A percentile compares a stretch with the other conserved stretches of the same genome.
Evolutionary conservation across 2,888 invertebrate species (phyloP).

Genomic region (Steinernema hermaphroditum): DNA sequence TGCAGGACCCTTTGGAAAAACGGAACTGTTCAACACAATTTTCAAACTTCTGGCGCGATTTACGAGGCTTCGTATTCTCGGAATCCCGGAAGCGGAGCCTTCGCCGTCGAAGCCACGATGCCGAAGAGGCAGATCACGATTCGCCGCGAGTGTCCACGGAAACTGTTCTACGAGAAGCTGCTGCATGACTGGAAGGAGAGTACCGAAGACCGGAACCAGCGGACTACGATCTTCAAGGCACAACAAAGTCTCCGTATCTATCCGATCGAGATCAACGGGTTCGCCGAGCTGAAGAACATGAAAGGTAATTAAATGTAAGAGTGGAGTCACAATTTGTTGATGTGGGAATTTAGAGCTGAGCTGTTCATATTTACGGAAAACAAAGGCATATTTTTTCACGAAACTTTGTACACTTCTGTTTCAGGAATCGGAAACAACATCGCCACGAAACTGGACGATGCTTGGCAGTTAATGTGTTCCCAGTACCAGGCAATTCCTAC

Average conservation of each 20-base stretch:
- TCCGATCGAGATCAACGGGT: conserved; percentile 56
- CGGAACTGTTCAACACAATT: not conserved
- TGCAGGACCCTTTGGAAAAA: not conserved
- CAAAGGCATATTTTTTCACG: too few species aligned
- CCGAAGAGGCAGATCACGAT: conserved; percentile 5
- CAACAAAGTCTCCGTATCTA: conserved; percentile 50
- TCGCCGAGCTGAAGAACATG: conserved; percentile 54
- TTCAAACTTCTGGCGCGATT: conserved; percentile 1
- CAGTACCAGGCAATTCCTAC: not conserved
- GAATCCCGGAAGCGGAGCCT: not conserved
- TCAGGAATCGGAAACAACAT: conserved; percentile 62
- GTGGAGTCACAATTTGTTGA: too few species aligned
- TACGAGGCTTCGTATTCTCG: not conserved
- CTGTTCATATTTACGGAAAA: too few species aligned
- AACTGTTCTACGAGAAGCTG: conserved; percentile 54
- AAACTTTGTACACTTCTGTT: not conserved
- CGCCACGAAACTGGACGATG: conserved; percentile 54
- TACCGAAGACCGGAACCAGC: conserved; percentile 42
- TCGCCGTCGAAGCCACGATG: too few species aligned
- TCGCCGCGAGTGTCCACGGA: conserved; percentile 47
- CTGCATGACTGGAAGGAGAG: conserved; percentile 52
- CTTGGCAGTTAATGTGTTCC: conserved; percentile 50
- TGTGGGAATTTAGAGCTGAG: too few species aligned
- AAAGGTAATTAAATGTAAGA: conserved; percentile 53
- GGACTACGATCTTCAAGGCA: conserved; percentile 53